A percentile compares a stretch with the other conserved stretches of the same genome.
phyloP scores from a whole-genome alignment of 2,113 vertebrate species.

The Gracilinanus agilis region DNA sequence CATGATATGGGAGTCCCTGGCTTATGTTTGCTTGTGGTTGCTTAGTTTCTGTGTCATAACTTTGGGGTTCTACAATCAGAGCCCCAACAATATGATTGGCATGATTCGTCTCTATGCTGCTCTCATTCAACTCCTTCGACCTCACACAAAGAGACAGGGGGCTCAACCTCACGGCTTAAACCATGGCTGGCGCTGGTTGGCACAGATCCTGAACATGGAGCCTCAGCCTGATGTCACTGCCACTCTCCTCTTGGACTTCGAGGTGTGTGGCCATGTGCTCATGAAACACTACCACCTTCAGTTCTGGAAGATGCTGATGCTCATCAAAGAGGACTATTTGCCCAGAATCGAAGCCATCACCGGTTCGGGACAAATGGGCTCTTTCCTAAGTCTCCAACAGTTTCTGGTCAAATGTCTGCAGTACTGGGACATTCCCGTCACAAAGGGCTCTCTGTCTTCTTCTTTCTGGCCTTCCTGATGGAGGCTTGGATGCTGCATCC shows the following conservation, averaged over 20 bases:
- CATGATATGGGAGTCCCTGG: too few relatives aligned
- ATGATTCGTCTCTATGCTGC: constrained; percentile 98
- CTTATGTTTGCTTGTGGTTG: too few relatives aligned
- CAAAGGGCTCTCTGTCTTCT: too few relatives aligned
- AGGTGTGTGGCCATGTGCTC: constrained; percentile 93
- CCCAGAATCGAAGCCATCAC: constrained; percentile 91
- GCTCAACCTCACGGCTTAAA: constrained; percentile 92
- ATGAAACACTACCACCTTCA: constrained; percentile 90
- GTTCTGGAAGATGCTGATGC: constrained; percentile 91
- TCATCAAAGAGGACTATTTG: constrained; percentile 90
- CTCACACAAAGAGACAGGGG: constrained; percentile 88
- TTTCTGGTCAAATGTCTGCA: constrained; percentile 86
- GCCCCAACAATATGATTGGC: too few relatives aligned
- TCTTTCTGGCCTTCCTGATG: constrained; percentile 79
- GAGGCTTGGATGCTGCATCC: background rate
- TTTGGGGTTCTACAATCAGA: too few relatives aligned
- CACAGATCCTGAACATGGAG: too few relatives aligned
- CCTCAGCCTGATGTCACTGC: constrained; percentile 94
- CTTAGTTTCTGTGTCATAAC: too few relatives aligned
- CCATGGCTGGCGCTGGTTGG: too few relatives aligned
- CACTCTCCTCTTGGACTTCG: constrained; percentile 92
- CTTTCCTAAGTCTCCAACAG: constrained; percentile 87
- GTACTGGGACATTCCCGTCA: constrained; percentile 84
- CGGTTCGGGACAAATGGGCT: constrained; percentile 88
- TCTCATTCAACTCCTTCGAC: constrained; percentile 93